Base-by-base conservation (phyloP, 92 coral and sea anemone species). In the Zoanthus sociatus region DNA sequence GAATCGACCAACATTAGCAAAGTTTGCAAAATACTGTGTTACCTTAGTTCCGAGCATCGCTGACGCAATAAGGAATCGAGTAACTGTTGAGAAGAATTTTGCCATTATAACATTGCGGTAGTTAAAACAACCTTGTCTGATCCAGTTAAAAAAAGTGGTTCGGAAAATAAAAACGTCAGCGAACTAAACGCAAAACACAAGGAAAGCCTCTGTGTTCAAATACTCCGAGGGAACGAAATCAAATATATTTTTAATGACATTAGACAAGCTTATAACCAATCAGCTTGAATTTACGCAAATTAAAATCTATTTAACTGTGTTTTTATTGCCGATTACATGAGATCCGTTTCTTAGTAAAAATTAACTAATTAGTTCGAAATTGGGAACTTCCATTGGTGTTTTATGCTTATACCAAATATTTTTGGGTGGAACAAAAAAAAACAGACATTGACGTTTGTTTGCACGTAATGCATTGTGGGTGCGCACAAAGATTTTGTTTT, bases 221-320 rank as follows among this genome's bases (percentile, higher is more conserved):
- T 58, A 6, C 60, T 78, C 51, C 0, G 45, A 78, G n/a, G 66
- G 54, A 50, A 44, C 37, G 53, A 61, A 60, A 78, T 68, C n/a
- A 78, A 42, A 78, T 78, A 33, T n/a, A 78, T 78, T 58, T 61
- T 61, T 78, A 37, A 78, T 61, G 84, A 78, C 55, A 37, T 61
- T 31, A 60, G 60, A 60, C 56, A 60, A 3, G 13, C 60, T 30
- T 20, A 1, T 26, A 11, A 33, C 84, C 84, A 78, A 78, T 78
- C 71, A 78, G 30, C 51, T 7, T 4, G 20, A 58, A 32, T 58
- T 15, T 31, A 8, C 44, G n/a, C 32, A 60, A 78, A 78, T 58
- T 78, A 58, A 44, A 26, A 11, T 42, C 47, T 18, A 42, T 37
- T 48, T 9, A 48, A 78, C 60, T 78, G 84, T 78, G 47, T 20